Conservation (phyloP, 2,113 vertebrate species). For the Actinemys pallida region DNA sequence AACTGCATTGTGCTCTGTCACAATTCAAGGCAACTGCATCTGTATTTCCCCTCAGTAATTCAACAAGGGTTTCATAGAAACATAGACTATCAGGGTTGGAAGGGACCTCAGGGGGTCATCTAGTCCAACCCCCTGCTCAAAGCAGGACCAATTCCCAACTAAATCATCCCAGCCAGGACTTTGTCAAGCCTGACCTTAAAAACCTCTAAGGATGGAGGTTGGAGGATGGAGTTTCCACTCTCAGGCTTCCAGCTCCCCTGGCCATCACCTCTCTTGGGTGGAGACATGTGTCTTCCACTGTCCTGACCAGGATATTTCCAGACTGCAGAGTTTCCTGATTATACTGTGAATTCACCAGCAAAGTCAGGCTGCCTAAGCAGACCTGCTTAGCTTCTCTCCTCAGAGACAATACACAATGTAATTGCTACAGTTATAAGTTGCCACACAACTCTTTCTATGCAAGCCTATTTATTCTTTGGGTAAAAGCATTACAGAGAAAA, state of each 20-base stretch:
- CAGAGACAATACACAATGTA: background rate
- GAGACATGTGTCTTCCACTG: background rate
- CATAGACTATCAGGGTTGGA: no score
- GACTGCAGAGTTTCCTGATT: background rate
- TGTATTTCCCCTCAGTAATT: background rate
- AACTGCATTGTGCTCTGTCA: background rate
- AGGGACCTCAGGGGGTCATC: no score
- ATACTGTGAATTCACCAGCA: background rate
- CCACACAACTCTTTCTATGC: background rate
- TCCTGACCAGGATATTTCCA: background rate
- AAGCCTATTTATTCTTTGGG: background rate
- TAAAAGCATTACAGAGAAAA: background rate
- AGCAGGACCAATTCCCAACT: no score
- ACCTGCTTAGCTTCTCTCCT: background rate
- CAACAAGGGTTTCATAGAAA: background rate
- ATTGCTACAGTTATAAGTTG: background rate
- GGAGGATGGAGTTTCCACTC: background rate
- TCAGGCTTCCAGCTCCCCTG: background rate
- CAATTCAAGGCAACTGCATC: background rate
- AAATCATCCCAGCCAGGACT: no score
- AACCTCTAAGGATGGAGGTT: no score
- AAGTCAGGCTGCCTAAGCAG: background rate
- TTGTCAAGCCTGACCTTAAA: no score
- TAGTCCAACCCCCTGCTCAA: no score
- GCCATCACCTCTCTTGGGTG: background rate